Conservation (phyloP, 2,888 invertebrate genomes). For the Onthophagus sagittarius region DNA sequence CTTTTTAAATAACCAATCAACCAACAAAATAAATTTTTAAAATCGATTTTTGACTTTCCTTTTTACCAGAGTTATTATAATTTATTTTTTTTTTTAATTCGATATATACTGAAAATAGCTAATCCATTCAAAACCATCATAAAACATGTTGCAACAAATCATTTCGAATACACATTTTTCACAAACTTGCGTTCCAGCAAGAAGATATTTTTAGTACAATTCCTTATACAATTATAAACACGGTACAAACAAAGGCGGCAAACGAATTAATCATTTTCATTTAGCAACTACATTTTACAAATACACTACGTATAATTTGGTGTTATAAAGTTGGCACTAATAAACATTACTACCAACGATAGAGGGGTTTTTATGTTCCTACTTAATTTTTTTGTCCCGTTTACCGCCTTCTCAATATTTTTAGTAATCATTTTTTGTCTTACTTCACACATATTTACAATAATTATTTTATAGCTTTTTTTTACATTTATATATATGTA, state of each 20-base stretch:
- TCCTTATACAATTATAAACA: neutral
- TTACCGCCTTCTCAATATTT: constrained; percentile 4
- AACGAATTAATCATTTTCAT: neutral
- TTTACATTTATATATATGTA: neutral
- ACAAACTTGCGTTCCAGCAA: too few relatives aligned
- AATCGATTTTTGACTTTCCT: too few relatives aligned
- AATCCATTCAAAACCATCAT: too few relatives aligned
- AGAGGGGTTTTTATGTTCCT: neutral
- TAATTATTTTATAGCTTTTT: neutral
- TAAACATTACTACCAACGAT: neutral
- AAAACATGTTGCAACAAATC: too few relatives aligned
- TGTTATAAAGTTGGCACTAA: constrained; percentile 1
- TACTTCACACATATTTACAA: neutral
- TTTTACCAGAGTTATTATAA: too few relatives aligned
- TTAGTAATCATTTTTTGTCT: neutral
- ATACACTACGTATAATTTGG: neutral
- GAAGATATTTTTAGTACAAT: constrained; percentile 1
- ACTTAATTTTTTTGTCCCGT: neutral
- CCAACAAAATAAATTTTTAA: too few relatives aligned
- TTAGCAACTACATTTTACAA: neutral
- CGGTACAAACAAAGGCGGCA: constrained; percentile 4
- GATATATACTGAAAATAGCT: too few relatives aligned
- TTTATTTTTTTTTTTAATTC: too few relatives aligned
- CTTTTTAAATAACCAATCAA: too few relatives aligned
- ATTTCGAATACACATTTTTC: too few relatives aligned